Base-by-base conservation (phyloP, 2,113 vertebrate genomes). In the Misgurnus mizolepis region DNA sequence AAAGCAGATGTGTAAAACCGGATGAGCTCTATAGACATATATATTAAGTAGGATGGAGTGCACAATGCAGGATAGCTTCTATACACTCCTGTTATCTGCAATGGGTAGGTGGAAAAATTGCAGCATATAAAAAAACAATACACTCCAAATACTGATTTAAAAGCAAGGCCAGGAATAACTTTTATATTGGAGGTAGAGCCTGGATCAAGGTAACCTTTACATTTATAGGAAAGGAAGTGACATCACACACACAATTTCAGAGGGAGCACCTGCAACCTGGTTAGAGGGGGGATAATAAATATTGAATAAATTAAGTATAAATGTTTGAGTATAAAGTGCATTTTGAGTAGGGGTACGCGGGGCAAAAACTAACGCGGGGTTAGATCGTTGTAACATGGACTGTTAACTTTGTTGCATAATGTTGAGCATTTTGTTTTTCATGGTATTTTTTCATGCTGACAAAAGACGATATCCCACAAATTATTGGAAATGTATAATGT, bases 141-240 rank as follows among this genome's bases (percentile, higher is more conserved):
- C 14, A 64, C 62, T 73, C 53, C 34, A 12, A 4, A 60, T 4
- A 15, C 22, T 40, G 53, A 4, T 90, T 87, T 83, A 84, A 84
- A 83, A 69, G 53, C 78, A 80, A 79, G 76, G 69, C 77, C 78
- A 88, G 80, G 67, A 88, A 83, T 85, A 84, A 89, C 87, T 86
- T 87, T 85, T 67, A 12, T 41, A 84, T 77, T 76, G 83, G 79
- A 83, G 69, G 83, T 18, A 61, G 66, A 56, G 72, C 84, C 86
- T 81, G 27, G 69, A 34, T 34, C 27, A 34, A 34, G 27, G 27
- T 34, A 34, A 34, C 27, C 27, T 91, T 86, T 88, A 85, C 85
- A 86, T 62, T 15, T 6, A 65, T 53, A 75, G 72, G 74, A 49
- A 84, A 75, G 40, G 7, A 82, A 81, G 67, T 56, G 77, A 83